Evolutionary conservation across 1,140 invertebrate species (phyloP), one percentile per base, ranked within the genome.

Genomic region (Drosophila suzukii): DNA sequence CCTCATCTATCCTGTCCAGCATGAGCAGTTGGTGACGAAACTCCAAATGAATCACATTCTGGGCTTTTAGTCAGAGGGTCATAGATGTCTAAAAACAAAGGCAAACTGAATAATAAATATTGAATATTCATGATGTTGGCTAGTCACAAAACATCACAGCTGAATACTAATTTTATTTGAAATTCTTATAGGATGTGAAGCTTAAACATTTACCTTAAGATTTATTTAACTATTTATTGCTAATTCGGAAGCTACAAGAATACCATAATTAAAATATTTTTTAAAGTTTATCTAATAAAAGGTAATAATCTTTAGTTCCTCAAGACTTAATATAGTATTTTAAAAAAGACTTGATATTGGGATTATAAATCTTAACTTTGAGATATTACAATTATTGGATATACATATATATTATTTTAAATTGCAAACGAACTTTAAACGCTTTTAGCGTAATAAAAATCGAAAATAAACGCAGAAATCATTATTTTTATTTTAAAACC

Each of bases 1-100:
- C 63, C 51, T 75, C 43, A 4, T 75, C 50, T 24, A 78, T 61
- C 39, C 65, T 78, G 38, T 81, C 24, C 15, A 82, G 53, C n/a
- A 65, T 58, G 12, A 56, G 27, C 11, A 30, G 24, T 4, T 49
- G 66, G 0, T 76, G 43, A 6, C 41, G 38, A 0, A 49, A 43
- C 39, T 81, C 60, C 8, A 17, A 15, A 24, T 56, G 10, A 6
- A 12, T 68, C 0, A 74, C 30, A 36, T 76, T 59, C 8, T 57
- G 46, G 3, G 38, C 20, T 44, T 51, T 70, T 5, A 80, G 13
- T 65, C 53, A 66, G 20, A 56, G 32, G 3, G 32, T 11, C 8
- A 60, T 54, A 66, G 0, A 60, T 38, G 41, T 72, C 74, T 4
- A 7, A 44, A 13, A 17, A 41, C 20, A 13, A 38, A 39, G 15